Evolutionary conservation across 2,888 invertebrate species (phyloP).

Genomic region (Euzetes globulus): DNA sequence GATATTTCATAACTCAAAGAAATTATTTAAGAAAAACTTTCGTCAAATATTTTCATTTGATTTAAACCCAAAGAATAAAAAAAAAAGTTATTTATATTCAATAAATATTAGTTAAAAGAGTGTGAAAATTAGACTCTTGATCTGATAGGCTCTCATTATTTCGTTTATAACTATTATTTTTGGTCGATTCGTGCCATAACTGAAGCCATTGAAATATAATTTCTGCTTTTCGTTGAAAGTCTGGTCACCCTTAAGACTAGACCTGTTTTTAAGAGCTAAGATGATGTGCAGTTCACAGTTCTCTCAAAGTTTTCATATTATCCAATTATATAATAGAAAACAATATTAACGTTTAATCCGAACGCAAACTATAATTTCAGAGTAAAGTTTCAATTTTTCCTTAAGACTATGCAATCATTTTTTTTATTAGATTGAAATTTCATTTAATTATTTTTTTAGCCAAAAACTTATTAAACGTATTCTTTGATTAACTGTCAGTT

Average conservation of each 20-base stretch:
- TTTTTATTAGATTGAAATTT: too few species aligned
- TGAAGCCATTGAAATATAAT: neutral
- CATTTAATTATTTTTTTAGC: too few species aligned
- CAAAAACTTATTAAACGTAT: too few species aligned
- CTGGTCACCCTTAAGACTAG: constrained; percentile 22
- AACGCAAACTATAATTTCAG: constrained; percentile 15
- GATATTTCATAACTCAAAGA: too few species aligned
- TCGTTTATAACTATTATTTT: constrained; percentile 19
- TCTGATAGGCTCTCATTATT: neutral
- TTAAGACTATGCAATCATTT: neutral
- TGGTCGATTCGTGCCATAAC: neutral
- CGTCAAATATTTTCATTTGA: too few species aligned
- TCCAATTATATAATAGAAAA: constrained; percentile 17
- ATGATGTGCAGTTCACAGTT: neutral
- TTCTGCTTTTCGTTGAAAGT: constrained; percentile 10
- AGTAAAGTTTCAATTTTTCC: neutral
- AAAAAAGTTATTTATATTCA: neutral
- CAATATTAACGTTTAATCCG: constrained; percentile 9
- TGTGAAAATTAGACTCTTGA: constrained; percentile 3
- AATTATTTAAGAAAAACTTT: too few species aligned
- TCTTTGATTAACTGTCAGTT: neutral
- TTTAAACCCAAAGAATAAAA: neutral
- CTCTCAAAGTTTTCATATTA: neutral
- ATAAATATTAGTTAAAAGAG: constrained; percentile 2
- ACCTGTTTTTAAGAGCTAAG: neutral